phyloP scores from a whole-genome alignment of 2,888 invertebrate species.

The Aporophyla lueneburgensis region DNA sequence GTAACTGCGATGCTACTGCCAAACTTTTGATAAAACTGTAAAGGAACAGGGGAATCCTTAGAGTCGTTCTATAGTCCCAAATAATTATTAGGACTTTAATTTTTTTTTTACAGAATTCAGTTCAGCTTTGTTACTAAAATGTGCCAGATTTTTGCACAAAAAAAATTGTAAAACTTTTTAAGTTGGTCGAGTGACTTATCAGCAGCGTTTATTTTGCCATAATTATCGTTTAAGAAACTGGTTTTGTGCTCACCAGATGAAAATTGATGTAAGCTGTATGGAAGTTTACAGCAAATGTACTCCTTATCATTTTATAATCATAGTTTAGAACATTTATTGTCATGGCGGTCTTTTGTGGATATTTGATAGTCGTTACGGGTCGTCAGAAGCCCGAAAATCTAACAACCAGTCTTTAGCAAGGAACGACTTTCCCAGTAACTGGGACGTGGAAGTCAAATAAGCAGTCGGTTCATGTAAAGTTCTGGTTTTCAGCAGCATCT shows the following conservation, averaged over 20 bases:
- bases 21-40: slow-evolving; percentile 82
- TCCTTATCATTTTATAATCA: neutral
- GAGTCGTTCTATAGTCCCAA: slow-evolving; percentile 53
- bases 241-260: too few relatives aligned
- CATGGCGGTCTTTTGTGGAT: too few relatives aligned
- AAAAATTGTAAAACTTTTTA: neutral
- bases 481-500: too few relatives aligned
- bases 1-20: slow-evolving; percentile 82
- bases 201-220: neutral
- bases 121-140: neutral
- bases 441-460: too few relatives aligned
- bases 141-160: neutral
- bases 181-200: neutral
- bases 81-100: neutral
- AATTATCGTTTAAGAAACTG: neutral
- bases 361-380: too few relatives aligned
- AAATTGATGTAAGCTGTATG: neutral
- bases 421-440: too few relatives aligned
- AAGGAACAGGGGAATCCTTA: slow-evolving; percentile 55
- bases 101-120: neutral
- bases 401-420: too few relatives aligned
- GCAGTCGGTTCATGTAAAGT: too few relatives aligned
- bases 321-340: too few relatives aligned
- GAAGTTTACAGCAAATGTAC: too few relatives aligned
- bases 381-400: too few relatives aligned